Conservation (phyloP, 2,113 vertebrate genomes). For the Platichthys flesus region DNA sequence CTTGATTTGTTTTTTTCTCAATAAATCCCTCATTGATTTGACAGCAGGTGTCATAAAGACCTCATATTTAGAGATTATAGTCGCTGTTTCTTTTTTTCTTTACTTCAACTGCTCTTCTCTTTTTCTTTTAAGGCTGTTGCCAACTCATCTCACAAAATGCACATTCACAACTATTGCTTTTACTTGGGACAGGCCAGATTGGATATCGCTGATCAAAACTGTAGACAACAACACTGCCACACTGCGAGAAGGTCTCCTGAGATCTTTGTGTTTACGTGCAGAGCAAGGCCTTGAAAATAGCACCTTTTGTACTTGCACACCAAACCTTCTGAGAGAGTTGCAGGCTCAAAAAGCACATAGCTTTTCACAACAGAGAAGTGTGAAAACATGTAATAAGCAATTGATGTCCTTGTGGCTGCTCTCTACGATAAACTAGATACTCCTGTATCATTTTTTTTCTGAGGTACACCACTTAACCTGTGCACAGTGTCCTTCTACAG, state of each 20-base stretch:
- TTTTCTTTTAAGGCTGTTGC: too few species aligned
- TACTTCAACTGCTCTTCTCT: too few species aligned
- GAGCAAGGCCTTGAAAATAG: constrained; percentile 9
- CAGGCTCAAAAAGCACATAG: constrained; percentile 17
- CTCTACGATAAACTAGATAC: not conserved
- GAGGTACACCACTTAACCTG: not conserved
- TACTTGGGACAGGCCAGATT: not conserved
- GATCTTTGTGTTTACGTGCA: constrained; percentile 21
- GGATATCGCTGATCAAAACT: not conserved
- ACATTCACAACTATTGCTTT: too few species aligned
- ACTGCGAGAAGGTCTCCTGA: not conserved
- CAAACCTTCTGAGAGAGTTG: not conserved
- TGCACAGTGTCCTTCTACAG: not conserved
- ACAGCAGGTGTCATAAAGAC: too few species aligned
- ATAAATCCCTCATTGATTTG: too few species aligned
- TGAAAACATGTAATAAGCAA: not conserved
- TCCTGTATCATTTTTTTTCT: not conserved
- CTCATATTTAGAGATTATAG: too few species aligned
- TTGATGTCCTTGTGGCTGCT: constrained; percentile 2
- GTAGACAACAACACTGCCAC: constrained; percentile 1
- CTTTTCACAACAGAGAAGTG: not conserved
- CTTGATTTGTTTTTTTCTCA: too few species aligned
- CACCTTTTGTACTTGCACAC: constrained; percentile 19
- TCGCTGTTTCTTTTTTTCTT: too few species aligned
- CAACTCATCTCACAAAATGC: not conserved